phyloP scores from a whole-genome alignment of 2,888 invertebrate species.

The Ochropleura leucogaster region DNA sequence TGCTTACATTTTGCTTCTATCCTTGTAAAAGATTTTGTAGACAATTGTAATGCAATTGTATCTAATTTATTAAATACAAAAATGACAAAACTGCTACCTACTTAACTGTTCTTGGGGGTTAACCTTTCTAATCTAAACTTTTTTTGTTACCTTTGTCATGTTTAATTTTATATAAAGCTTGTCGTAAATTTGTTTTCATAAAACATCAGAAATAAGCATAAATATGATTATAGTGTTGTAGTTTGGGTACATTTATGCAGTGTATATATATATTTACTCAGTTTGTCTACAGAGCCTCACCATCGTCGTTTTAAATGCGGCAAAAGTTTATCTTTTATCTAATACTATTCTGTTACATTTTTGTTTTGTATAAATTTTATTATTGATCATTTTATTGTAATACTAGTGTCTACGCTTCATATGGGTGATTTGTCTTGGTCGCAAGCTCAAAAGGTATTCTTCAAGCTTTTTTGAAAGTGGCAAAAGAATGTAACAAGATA shows the following conservation, averaged over 20 bases:
- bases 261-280: constrained; percentile 22
- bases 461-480: constrained; percentile 3
- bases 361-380: constrained; percentile 9
- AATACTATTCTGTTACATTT: neutral
- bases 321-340: neutral
- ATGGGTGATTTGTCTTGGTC: neutral
- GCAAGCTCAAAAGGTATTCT: neutral
- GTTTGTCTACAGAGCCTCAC: neutral
- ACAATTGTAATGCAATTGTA: constrained; percentile 3
- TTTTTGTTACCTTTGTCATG: neutral
- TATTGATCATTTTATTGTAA: constrained; percentile 5
- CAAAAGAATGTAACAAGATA: neutral
- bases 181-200: constrained; percentile 8
- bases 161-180: constrained; percentile 27
- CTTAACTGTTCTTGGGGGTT: neutral
- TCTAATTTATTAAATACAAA: neutral
- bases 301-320: neutral
- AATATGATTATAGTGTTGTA: constrained; percentile 11
- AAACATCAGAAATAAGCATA: neutral
- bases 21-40: neutral
- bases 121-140: neutral
- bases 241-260: constrained; percentile 52
- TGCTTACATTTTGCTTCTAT: neutral
- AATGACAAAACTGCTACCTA: neutral
- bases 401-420: constrained; percentile 5